Evolutionary conservation across 2,797 vertebrate genomes (phyloP).

Genomic region (Lagocephalus sceleratus): DNA sequence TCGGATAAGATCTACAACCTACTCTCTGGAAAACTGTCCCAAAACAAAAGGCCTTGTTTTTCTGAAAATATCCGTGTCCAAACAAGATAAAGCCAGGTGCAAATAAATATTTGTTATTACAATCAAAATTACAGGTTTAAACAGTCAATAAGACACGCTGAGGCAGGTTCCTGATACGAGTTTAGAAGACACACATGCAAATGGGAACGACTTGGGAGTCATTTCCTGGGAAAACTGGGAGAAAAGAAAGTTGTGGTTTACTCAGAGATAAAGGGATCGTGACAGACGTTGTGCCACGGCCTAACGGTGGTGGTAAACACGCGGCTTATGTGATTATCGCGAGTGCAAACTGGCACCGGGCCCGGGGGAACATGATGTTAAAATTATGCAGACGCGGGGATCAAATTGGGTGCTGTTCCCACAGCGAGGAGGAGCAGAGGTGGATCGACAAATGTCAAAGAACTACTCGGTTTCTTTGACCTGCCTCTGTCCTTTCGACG

Average conservation of each 20-base stretch:
- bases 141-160: background rate
- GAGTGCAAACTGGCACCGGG: background rate
- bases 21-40: no score
- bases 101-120: no score
- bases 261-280: background rate
- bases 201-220: no score
- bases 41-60: no score
- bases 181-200: no score
- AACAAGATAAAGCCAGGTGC: no score
- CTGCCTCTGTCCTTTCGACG: slow-evolving; percentile 51
- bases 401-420: background rate
- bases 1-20: no score
- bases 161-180: no score
- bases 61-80: no score
- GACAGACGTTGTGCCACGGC: no score
- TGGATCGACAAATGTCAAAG: slow-evolving; percentile 64
- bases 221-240: background rate
- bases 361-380: no score
- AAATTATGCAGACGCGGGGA: no score
- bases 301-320: background rate
- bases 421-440: background rate
- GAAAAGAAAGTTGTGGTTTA: background rate
- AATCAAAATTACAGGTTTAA: background rate
- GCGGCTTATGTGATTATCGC: background rate
- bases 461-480: slow-evolving; percentile 66